Evolutionary conservation across 53 echinoderm and acorn worm species (phyloP).

Genomic region (Holothuria leucospilota): DNA sequence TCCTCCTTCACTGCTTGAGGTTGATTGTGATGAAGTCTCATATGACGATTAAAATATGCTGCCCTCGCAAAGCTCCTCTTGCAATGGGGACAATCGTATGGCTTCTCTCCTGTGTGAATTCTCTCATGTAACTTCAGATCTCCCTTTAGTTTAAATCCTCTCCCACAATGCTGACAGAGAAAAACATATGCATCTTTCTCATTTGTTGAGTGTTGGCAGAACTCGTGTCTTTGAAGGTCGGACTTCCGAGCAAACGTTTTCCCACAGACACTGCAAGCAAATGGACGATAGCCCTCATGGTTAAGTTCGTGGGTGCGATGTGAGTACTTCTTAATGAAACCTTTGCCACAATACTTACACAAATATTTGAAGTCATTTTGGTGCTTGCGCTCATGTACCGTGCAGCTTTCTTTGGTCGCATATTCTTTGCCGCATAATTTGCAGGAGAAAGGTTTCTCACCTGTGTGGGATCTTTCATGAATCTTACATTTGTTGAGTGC

Average conservation of each 20-base stretch:
- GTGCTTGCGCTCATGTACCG: slow-evolving; percentile 6
- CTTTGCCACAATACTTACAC: slow-evolving; percentile 33
- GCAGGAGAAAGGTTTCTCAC: slow-evolving; percentile 37
- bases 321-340: slow-evolving; percentile 34
- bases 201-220: slow-evolving; percentile 10
- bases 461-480: slow-evolving; percentile 43
- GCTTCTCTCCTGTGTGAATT: slow-evolving; percentile 36
- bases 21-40: not conserved
- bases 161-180: slow-evolving; percentile 32
- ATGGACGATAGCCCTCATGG: slow-evolving; percentile 27
- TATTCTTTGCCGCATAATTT: slow-evolving; percentile 39
- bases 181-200: slow-evolving; percentile 38
- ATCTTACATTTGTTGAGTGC: slow-evolving; percentile 27
- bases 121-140: slow-evolving; percentile 30
- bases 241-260: slow-evolving; percentile 20
- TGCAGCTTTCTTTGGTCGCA: slow-evolving; percentile 29
- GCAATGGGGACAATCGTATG: slow-evolving; percentile 12
- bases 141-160: slow-evolving; percentile 34
- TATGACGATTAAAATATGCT: slow-evolving; percentile 23
- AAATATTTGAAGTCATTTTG: slow-evolving; percentile 27
- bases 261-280: slow-evolving; percentile 9
- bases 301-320: slow-evolving; percentile 28
- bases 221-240: slow-evolving; percentile 10
- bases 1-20: too few species aligned
- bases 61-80: slow-evolving; percentile 28